Percentiles rank a stretch among this genome's conserved stretches.
phyloP scores from a whole-genome alignment of 2,113 vertebrate species.

The Progne subis region DNA sequence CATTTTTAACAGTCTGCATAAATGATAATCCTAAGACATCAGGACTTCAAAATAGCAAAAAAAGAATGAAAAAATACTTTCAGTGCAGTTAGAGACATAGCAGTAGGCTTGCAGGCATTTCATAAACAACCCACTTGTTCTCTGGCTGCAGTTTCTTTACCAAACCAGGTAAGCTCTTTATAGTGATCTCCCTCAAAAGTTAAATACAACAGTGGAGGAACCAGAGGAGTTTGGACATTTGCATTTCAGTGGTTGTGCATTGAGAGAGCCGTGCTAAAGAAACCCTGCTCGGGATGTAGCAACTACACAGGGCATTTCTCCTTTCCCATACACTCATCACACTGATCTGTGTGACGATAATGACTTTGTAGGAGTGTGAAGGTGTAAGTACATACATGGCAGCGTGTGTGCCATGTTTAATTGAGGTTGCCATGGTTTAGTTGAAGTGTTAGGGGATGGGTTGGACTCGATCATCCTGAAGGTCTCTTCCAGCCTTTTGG shows the following conservation, averaged over 20 bases:
- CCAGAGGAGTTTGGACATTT: neutral
- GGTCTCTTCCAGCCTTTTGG: neutral
- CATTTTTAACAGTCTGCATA: neutral
- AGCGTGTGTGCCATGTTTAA: rapidly evolving
- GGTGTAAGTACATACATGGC: rapidly evolving
- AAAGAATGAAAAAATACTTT: neutral
- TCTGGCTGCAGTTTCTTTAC: neutral
- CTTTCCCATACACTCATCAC: neutral
- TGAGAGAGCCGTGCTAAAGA: neutral
- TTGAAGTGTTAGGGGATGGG: neutral
- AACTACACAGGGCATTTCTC: neutral
- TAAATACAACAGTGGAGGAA: neutral
- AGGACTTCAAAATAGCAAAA: neutral
- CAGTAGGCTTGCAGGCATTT: neutral
- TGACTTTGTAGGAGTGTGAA: rapidly evolving
- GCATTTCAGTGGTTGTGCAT: rapidly evolving
- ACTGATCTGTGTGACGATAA: too few species aligned
- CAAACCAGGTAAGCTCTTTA: neutral
- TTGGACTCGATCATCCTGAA: neutral
- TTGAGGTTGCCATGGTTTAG: neutral
- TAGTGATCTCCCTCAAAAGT: neutral
- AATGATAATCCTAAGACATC: neutral
- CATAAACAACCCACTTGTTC: neutral
- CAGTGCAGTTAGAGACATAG: neutral
- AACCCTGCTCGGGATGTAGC: neutral